Evolutionary conservation across 2,113 vertebrate genomes (phyloP).

Genomic region (Protomyctophum bolini): DNA sequence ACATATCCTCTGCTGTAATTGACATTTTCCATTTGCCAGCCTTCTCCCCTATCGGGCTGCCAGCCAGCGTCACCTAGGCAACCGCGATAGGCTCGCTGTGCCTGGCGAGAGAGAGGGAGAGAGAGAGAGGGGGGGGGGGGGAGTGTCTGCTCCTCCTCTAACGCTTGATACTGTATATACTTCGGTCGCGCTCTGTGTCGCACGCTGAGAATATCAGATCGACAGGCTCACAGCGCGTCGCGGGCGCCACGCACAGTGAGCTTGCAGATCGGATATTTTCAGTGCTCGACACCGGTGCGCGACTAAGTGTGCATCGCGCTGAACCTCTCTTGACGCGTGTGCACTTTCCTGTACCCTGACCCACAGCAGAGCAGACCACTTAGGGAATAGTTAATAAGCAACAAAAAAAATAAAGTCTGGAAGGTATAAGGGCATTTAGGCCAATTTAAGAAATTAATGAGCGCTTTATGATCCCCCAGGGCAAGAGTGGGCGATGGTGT

Average conservation of each 20-base stretch:
- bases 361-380: conserved; percentile 53
- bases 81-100: conserved; percentile 74
- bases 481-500: conserved; percentile 35
- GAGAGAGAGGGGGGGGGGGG: conserved; percentile 45
- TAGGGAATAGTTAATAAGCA: conserved; percentile 74
- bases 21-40: conserved; percentile 89
- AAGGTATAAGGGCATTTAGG: conserved; percentile 72
- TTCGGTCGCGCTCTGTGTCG: too few species aligned
- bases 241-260: too few species aligned
- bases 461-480: conserved; percentile 69
- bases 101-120: conserved; percentile 57
- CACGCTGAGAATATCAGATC: too few species aligned
- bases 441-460: conserved; percentile 76
- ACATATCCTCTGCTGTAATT: conserved; percentile 86
- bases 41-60: conserved; percentile 80
- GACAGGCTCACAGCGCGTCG: too few species aligned
- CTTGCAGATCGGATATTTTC: too few species aligned
- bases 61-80: conserved; percentile 84
- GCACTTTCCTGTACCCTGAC: conserved; percentile 58
- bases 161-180: not conserved
- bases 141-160: conserved; percentile 52
- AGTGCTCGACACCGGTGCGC: too few species aligned
- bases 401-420: conserved; percentile 70
- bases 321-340: too few species aligned
- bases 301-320: too few species aligned